These are phyloP conservation scores for Indicator indicator DNA, from an alignment of 2,113 vertebrate genomes.

Conservation along the genomic window DNA sequence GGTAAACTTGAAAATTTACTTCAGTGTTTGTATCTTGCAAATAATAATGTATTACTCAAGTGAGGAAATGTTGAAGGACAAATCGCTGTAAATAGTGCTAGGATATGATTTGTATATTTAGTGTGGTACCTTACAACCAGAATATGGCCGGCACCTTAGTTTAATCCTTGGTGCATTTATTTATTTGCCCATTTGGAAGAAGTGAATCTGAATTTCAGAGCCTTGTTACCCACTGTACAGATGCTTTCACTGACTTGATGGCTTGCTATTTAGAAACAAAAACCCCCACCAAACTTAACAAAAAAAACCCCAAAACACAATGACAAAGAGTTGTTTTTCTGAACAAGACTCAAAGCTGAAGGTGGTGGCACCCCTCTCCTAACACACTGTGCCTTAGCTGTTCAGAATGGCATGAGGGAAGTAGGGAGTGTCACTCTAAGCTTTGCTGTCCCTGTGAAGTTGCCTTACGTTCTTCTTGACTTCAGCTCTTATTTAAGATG, in stretches of 20 bases:
- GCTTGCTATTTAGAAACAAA: background rate
- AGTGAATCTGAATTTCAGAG: background rate
- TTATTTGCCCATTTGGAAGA: conserved; percentile 32
- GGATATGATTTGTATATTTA: conserved; percentile 48
- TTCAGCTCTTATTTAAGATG: background rate
- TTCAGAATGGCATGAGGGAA: background rate
- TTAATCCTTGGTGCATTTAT: conserved; percentile 31
- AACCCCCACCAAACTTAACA: background rate
- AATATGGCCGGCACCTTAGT: conserved; percentile 24
- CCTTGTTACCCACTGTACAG: background rate
- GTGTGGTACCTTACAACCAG: background rate
- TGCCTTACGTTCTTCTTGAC: conserved; percentile 29
- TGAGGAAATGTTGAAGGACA: conserved; percentile 7
- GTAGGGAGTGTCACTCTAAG: background rate
- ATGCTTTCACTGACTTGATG: background rate
- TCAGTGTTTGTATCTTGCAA: conserved; percentile 1
- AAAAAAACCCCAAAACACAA: background rate
- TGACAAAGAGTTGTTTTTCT: background rate
- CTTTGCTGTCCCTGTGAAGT: background rate
- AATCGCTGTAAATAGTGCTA: conserved; percentile 59
- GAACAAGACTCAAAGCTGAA: background rate
- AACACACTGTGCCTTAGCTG: background rate
- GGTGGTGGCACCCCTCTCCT: background rate
- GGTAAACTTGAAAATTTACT: background rate
- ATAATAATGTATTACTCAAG: conserved; percentile 30